Evolutionary conservation across 92 coral and sea anemone species (phyloP).

Genomic region (Porites lobata): DNA sequence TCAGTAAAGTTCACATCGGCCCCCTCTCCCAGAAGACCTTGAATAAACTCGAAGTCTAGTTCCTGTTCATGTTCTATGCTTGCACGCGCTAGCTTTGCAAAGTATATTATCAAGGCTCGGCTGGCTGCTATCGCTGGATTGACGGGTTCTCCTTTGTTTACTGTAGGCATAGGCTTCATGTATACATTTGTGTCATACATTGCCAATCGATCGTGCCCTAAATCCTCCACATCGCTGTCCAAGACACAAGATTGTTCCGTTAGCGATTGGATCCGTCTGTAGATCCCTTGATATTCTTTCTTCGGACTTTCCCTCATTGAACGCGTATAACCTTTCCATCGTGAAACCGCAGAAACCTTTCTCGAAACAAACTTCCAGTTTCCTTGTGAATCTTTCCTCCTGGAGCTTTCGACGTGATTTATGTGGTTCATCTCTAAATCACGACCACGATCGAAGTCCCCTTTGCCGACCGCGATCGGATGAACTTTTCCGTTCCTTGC

Average conservation of each 20-base stretch:
- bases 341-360: constrained; percentile 73
- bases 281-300: constrained; percentile 16
- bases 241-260: constrained; percentile 52
- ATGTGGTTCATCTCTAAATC: constrained; percentile 62
- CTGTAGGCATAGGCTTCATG: constrained; percentile 71
- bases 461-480: constrained; percentile 47
- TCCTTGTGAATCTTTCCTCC: constrained; percentile 39
- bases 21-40: constrained; percentile 78
- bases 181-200: constrained; percentile 72
- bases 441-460: constrained; percentile 2
- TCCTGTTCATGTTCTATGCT: constrained; percentile 79
- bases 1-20: constrained; percentile 95
- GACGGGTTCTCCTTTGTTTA: constrained; percentile 42
- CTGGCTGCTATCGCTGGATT: constrained; percentile 75
- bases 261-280: not conserved
- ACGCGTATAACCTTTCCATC: constrained; percentile 82
- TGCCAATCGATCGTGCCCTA: constrained; percentile 64
- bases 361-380: constrained; percentile 74
- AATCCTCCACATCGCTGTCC: constrained; percentile 94
- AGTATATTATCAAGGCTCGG: constrained; percentile 92
- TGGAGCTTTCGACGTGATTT: constrained; percentile 55
- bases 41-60: constrained; percentile 89
- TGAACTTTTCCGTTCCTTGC: constrained; percentile 82
- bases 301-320: constrained; percentile 64
- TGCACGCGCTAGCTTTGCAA: constrained; percentile 91